phyloP scores from a whole-genome alignment of 2,797 vertebrate genomes.

The Enteromius viviparus region DNA sequence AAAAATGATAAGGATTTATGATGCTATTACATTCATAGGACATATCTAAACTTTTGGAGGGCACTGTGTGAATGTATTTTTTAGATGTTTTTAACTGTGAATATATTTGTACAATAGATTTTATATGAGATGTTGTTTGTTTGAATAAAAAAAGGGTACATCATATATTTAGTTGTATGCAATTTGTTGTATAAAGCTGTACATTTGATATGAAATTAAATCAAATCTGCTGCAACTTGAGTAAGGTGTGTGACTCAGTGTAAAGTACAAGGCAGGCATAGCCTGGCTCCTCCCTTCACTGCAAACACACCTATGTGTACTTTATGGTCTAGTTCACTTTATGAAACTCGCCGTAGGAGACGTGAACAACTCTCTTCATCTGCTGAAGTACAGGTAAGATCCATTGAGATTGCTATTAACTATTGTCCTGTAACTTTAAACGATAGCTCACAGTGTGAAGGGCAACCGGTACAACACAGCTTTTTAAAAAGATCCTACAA shows the following conservation, averaged over 20 bases:
- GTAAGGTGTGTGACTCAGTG: neutral
- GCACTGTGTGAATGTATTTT: neutral
- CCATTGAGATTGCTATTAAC: neutral
- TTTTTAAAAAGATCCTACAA: neutral
- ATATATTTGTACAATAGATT: neutral
- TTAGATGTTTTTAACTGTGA: neutral
- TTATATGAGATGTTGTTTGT: neutral
- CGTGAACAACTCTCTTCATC: slow-evolving; percentile 24
- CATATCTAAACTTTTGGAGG: neutral
- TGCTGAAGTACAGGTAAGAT: slow-evolving; percentile 65
- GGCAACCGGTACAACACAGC: neutral
- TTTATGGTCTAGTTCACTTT: slow-evolving; percentile 30
- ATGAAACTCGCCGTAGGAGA: slow-evolving; percentile 43
- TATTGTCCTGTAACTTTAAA: neutral
- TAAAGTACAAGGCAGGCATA: slow-evolving; percentile 1
- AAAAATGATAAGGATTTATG: neutral
- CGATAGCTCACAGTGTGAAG: neutral
- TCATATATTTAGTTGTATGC: neutral
- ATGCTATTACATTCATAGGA: neutral
- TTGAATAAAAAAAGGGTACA: neutral
- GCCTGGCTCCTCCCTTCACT: slow-evolving; percentile 59
- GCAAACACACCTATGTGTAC: slow-evolving; percentile 61
- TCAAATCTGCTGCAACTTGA: neutral
- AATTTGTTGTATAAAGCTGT: neutral
- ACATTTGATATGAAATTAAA: neutral